A percentile compares a stretch with the other conserved stretches of the same genome.
phyloP scores from a whole-genome alignment of 2,797 vertebrate species.

The Nyctalus aviator region DNA sequence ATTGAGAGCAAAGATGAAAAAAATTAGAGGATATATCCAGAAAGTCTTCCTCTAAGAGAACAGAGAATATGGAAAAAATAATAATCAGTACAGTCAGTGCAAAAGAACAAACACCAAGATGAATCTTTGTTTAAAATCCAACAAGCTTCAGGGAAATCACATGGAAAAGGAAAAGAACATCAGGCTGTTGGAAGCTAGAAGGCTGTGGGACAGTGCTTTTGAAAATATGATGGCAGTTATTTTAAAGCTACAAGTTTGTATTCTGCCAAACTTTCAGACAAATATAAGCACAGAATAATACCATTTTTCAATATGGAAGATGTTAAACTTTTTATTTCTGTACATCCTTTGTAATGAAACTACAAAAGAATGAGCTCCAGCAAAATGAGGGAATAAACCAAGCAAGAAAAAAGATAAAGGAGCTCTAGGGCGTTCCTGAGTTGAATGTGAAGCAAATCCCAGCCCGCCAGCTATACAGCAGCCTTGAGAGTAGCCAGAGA shows the following conservation, averaged over 20 bases:
- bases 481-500: background rate
- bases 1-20: conserved; percentile 26
- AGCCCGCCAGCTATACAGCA: background rate
- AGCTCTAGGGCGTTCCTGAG: background rate
- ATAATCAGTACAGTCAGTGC: background rate
- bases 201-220: background rate
- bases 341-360: background rate
- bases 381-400: background rate
- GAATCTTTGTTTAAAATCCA: background rate
- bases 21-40: background rate
- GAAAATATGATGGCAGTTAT: conserved; percentile 29
- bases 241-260: background rate
- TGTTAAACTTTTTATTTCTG: background rate
- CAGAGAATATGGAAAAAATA: background rate
- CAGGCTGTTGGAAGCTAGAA: background rate
- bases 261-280: background rate
- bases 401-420: background rate
- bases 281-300: conserved; percentile 1
- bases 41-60: background rate
- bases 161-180: background rate
- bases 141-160: background rate
- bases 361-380: background rate
- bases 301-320: background rate
- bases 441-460: background rate
- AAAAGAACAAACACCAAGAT: background rate